A percentile compares a stretch with the other conserved stretches of the same genome.
phyloP scores from a whole-genome alignment of 2,888 invertebrate genomes.

The Lasioglossum pauxillum region DNA sequence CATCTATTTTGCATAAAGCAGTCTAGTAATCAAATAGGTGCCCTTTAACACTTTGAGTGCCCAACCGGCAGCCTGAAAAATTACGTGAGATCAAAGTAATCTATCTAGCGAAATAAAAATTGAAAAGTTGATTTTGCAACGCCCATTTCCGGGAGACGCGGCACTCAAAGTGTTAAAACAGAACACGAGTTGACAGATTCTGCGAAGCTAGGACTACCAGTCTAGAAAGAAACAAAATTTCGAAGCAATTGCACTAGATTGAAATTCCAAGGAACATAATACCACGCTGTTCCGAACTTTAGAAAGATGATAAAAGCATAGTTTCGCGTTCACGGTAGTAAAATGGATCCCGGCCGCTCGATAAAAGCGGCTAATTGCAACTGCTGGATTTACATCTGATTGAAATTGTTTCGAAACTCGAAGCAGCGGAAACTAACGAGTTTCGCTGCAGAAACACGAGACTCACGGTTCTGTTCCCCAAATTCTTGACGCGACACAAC shows the following conservation, averaged over 20 bases:
- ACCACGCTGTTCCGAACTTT: neutral
- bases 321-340: neutral
- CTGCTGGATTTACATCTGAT: neutral
- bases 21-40: neutral
- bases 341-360: neutral
- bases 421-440: neutral
- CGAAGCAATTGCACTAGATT: neutral
- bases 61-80: neutral
- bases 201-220: neutral
- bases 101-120: neutral
- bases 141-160: neutral
- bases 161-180: neutral
- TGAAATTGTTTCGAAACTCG: neutral
- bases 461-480: conserved; percentile 93
- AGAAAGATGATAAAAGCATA: neutral
- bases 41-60: neutral
- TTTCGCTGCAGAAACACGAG: conserved; percentile 3
- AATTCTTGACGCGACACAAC: conserved; percentile 92
- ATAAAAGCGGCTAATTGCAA: neutral
- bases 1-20: neutral
- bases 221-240: neutral
- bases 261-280: neutral
- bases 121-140: neutral
- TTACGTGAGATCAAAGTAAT: neutral
- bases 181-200: neutral